A percentile compares a stretch with the other conserved stretches of the same genome.
Conservation (phyloP, 2,113 vertebrate genomes). For the Xenus cinereus region DNA sequence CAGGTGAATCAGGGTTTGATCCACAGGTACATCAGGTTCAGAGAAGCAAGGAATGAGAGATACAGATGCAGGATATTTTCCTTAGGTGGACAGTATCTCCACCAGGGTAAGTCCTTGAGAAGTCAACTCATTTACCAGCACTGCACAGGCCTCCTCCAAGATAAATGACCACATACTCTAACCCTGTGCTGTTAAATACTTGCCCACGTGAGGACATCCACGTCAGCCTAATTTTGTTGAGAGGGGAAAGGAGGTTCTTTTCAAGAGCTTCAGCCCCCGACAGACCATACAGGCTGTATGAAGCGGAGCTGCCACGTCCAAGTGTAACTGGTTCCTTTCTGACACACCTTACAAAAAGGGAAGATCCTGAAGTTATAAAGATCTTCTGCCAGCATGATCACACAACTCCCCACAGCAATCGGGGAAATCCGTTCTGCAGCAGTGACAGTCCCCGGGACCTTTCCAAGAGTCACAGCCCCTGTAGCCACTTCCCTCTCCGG, state of each 20-base stretch:
- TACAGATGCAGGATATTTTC: neutral
- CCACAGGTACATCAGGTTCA: neutral
- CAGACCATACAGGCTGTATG: neutral
- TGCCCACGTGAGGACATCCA: neutral
- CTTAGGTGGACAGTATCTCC: neutral
- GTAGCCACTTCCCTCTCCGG: neutral
- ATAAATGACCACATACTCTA: neutral
- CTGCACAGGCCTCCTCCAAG: neutral
- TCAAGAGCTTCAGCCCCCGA: neutral
- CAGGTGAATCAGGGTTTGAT: neutral
- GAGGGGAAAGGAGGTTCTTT: neutral
- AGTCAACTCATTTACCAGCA: neutral
- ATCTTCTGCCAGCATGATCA: neutral
- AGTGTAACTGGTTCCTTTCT: neutral
- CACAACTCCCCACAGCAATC: neutral
- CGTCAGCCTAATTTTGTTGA: neutral
- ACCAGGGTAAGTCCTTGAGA: neutral
- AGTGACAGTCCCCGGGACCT: neutral
- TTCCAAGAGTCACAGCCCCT: neutral
- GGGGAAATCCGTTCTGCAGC: neutral
- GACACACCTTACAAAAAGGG: neutral
- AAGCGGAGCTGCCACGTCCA: neutral
- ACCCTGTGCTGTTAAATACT: neutral
- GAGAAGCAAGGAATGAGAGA: neutral
- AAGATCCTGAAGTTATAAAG: neutral